Evolutionary conservation across 2,113 vertebrate genomes (phyloP).

Genomic region (Percina caprodes): DNA sequence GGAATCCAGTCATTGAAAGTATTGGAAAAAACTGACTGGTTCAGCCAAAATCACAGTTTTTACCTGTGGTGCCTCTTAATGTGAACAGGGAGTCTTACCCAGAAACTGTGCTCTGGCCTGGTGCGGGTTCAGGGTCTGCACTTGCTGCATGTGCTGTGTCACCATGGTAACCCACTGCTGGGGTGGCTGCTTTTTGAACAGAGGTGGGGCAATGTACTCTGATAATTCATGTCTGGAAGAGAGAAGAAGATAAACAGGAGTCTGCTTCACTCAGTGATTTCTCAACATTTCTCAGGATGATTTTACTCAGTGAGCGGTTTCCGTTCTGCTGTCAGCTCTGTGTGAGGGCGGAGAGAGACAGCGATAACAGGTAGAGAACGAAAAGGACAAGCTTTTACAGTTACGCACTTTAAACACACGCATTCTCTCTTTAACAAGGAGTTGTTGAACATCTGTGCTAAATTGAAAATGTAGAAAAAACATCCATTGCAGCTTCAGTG

Average conservation of each 20-base stretch:
- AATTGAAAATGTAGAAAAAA: not conserved
- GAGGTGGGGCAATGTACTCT: conserved; percentile 90
- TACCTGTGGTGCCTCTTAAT: not conserved
- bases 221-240: conserved; percentile 90
- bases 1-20: not conserved
- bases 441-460: not conserved
- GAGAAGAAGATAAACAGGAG: conserved; percentile 31
- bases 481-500: not conserved
- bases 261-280: conserved; percentile 45
- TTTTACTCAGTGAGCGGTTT: conserved; percentile 38
- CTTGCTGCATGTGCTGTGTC: conserved; percentile 90
- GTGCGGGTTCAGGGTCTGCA: conserved; percentile 90
- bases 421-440: conserved; percentile 1
- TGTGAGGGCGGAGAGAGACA: not conserved
- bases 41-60: not conserved
- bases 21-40: not conserved
- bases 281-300: conserved; percentile 25
- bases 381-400: conserved; percentile 25
- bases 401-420: conserved; percentile 8
- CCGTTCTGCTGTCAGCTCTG: conserved; percentile 10
- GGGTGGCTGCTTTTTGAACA: conserved; percentile 86
- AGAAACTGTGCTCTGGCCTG: conserved; percentile 93
- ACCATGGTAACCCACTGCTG: conserved; percentile 92
- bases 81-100: conserved; percentile 82
- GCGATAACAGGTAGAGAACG: conserved; percentile 22